phyloP scores from a whole-genome alignment of 2,113 vertebrate species.

The Hoplias malabaricus region DNA sequence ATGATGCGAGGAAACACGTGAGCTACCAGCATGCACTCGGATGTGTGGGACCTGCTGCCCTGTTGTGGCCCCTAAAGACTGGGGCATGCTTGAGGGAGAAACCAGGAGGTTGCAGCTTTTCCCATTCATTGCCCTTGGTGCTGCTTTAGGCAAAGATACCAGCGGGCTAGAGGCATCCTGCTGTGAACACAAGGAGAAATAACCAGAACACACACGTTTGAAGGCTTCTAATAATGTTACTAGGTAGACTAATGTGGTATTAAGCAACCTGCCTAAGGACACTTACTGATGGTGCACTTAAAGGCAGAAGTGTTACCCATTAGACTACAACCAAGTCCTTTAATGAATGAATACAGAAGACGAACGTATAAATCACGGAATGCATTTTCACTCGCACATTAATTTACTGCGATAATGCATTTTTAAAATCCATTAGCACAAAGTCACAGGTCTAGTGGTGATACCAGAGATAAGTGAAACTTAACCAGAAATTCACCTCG shows the following conservation, averaged over 20 bases:
- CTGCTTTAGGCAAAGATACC: background rate
- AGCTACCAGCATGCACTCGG: slow-evolving; percentile 57
- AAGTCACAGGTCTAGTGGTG: background rate
- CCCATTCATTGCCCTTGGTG: slow-evolving; percentile 65
- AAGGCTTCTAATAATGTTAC: too few species aligned
- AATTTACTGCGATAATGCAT: too few species aligned
- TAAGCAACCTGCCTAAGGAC: too few species aligned
- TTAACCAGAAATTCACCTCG: background rate
- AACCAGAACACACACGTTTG: background rate
- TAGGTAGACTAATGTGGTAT: too few species aligned
- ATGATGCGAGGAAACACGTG: slow-evolving; percentile 44
- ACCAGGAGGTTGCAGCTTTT: slow-evolving; percentile 73
- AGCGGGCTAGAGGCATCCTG: background rate
- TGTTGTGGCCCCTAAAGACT: slow-evolving; percentile 62
- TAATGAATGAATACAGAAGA: too few species aligned
- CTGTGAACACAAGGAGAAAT: background rate
- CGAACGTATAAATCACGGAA: too few species aligned
- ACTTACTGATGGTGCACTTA: background rate
- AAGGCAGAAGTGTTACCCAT: too few species aligned
- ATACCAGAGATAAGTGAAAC: background rate
- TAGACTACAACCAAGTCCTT: too few species aligned
- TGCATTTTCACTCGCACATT: too few species aligned
- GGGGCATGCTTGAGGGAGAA: slow-evolving; percentile 64
- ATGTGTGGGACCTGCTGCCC: slow-evolving; percentile 67
- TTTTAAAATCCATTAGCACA: background rate